phyloP scores from a whole-genome alignment of 2,797 vertebrate genomes.

The Scleropages formosus region DNA sequence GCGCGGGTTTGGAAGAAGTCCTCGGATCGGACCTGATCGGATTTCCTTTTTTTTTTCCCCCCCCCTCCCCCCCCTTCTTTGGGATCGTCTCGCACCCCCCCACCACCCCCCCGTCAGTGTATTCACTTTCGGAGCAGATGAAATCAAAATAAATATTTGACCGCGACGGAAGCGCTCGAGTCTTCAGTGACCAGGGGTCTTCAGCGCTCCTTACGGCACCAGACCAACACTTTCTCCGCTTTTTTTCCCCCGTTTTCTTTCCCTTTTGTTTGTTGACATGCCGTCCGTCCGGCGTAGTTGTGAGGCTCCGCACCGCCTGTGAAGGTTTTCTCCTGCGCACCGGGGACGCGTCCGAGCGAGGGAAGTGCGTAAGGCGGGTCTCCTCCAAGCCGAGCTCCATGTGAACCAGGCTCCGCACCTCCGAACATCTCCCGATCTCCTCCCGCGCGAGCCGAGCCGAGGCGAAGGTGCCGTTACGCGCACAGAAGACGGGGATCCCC shows the following conservation, averaged over 20 bases:
- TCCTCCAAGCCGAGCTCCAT: no score
- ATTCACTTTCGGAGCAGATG: constrained; percentile 82
- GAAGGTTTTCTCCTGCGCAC: constrained; percentile 57
- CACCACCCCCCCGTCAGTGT: no score
- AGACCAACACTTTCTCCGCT: constrained; percentile 33
- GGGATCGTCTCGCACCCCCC: no score
- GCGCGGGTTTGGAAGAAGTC: no score
- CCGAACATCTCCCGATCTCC: no score
- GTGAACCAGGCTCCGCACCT: no score
- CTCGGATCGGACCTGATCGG: no score
- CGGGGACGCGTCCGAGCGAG: no score
- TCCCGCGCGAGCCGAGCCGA: no score
- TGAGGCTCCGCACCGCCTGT: constrained; percentile 57
- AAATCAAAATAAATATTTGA: constrained; percentile 66
- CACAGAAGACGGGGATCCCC: constrained; percentile 70
- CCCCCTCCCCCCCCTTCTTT: no score
- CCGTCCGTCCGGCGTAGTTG: constrained; percentile 57
- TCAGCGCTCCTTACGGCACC: constrained; percentile 35
- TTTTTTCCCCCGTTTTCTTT: constrained; percentile 46
- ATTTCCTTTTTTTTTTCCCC: no score
- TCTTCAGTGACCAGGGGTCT: not conserved
- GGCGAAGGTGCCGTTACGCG: constrained; percentile 75
- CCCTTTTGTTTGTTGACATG: constrained; percentile 68
- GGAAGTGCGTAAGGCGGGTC: no score
- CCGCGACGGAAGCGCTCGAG: constrained; percentile 55